A percentile compares a stretch with the other conserved stretches of the same genome.
phyloP scores from a whole-genome alignment of 1,140 invertebrate genomes.

The Pararge aegeria region DNA sequence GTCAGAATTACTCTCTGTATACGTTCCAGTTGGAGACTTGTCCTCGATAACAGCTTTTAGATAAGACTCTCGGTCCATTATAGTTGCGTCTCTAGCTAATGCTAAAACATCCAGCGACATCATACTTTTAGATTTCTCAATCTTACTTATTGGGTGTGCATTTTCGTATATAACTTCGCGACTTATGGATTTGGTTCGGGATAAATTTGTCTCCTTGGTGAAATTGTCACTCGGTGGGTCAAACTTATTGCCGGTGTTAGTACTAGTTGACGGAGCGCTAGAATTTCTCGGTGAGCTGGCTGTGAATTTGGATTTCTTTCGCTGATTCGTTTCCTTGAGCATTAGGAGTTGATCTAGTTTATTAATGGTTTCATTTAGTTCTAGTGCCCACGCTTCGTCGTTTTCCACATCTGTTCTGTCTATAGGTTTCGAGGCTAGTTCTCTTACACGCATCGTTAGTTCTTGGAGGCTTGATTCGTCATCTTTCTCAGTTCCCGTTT shows the following conservation, averaged over 20 bases:
- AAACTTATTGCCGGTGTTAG: constrained; percentile 41
- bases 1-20: constrained; percentile 71
- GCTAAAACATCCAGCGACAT: constrained; percentile 70
- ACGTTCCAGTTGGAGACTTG: constrained; percentile 68
- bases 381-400: constrained; percentile 82
- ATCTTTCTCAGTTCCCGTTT: constrained; percentile 58
- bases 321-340: constrained; percentile 81
- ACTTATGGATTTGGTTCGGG: constrained; percentile 57
- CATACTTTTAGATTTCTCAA: constrained; percentile 71
- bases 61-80: constrained; percentile 67
- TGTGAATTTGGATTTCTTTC: constrained; percentile 68
- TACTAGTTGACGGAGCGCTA: constrained; percentile 61
- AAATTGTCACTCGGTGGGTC: constrained; percentile 52
- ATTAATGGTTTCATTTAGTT: constrained; percentile 83
- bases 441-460: constrained; percentile 81
- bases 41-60: constrained; percentile 72
- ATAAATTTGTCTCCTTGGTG: constrained; percentile 48
- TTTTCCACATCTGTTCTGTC: constrained; percentile 82
- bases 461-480: constrained; percentile 74
- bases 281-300: constrained; percentile 55
- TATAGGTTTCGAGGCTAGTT: constrained; percentile 82
- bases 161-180: constrained; percentile 58
- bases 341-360: constrained; percentile 84
- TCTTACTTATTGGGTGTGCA: constrained; percentile 46
- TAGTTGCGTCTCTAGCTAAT: constrained; percentile 60